A percentile compares a stretch with the other conserved stretches of the same genome.
Conservation (phyloP, 53 echinoderm and acorn worm species). For the Holothuria leucospilota region DNA sequence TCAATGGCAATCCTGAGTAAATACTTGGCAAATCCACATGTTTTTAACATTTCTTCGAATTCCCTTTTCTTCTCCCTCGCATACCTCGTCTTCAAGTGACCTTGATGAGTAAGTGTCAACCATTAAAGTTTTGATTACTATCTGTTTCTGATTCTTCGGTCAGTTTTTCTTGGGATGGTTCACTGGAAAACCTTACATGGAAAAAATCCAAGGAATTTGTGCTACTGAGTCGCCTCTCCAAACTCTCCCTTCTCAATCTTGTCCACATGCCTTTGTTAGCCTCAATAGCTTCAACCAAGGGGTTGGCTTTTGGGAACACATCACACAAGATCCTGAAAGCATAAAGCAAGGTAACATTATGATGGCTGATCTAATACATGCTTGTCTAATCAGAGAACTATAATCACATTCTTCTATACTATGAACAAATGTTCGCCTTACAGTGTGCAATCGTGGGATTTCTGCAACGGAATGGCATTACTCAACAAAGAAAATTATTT, state of each 20-base stretch:
- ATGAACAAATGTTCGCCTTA: too few species aligned
- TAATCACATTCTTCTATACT: too few species aligned
- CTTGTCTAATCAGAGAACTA: too few species aligned
- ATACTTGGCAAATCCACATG: too few species aligned
- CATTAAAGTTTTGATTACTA: slow-evolving; percentile 34
- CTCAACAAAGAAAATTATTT: too few species aligned
- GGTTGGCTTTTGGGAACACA: slow-evolving; percentile 67
- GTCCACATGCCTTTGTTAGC: slow-evolving; percentile 92
- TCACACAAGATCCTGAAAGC: slow-evolving; percentile 74
- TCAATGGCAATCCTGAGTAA: too few species aligned
- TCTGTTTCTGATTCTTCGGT: slow-evolving; percentile 53
- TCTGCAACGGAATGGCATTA: too few species aligned
- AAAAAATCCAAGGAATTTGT: slow-evolving; percentile 99
- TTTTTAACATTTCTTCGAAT: too few species aligned
- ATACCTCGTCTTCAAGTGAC: not conserved
- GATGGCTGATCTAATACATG: too few species aligned
- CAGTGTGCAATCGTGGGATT: too few species aligned
- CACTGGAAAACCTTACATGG: slow-evolving; percentile 82
- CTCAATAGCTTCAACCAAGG: slow-evolving; percentile 74
- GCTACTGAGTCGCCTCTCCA: slow-evolving; percentile 89
- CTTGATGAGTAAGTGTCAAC: not conserved
- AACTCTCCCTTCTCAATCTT: slow-evolving; percentile 78
- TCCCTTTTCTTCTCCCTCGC: not conserved
- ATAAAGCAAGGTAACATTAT: too few species aligned
- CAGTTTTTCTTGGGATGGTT: slow-evolving; percentile 58